A percentile compares a stretch with the other conserved stretches of the same genome.
phyloP scores from a whole-genome alignment of 2,113 vertebrate species.

The Vireo altiloquus region DNA sequence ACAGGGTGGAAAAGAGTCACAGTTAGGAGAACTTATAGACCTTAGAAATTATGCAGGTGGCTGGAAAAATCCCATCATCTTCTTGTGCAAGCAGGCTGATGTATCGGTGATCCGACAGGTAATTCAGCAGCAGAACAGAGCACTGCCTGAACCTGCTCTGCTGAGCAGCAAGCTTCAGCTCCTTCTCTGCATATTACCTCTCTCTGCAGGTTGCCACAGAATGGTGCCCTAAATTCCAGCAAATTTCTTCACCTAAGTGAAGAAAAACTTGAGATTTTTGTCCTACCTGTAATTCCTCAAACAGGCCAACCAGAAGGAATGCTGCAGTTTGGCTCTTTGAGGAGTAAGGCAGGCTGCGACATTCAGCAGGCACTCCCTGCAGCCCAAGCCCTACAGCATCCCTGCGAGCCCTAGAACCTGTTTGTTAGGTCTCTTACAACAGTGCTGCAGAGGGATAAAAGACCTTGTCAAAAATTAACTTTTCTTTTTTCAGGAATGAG shows the following conservation, averaged over 20 bases:
- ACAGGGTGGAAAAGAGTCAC: not conserved
- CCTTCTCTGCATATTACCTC: not conserved
- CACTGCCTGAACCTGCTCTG: not conserved
- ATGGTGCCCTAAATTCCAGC: not conserved
- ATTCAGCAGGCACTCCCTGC: not conserved
- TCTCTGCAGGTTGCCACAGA: not conserved
- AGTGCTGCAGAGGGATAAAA: not conserved
- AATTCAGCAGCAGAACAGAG: not conserved
- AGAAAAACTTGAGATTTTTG: not conserved
- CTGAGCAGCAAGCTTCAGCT: not conserved
- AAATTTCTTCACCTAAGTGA: not conserved
- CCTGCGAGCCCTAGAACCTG: not conserved
- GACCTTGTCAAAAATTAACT: not conserved
- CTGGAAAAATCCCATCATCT: not conserved
- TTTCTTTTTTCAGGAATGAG: not conserved
- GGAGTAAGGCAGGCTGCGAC: not conserved
- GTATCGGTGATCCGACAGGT: accelerated
- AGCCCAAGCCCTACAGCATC: not conserved
- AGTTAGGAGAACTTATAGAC: not conserved
- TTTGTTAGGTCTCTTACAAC: not conserved
- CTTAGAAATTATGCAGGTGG: not conserved
- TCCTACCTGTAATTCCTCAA: not conserved
- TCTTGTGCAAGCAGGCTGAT: not conserved
- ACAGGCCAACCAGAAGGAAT: not conserved
- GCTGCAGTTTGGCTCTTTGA: not conserved